Conservation (phyloP, 92 coral and sea anemone genomes). For the Bergia sp. region DNA sequence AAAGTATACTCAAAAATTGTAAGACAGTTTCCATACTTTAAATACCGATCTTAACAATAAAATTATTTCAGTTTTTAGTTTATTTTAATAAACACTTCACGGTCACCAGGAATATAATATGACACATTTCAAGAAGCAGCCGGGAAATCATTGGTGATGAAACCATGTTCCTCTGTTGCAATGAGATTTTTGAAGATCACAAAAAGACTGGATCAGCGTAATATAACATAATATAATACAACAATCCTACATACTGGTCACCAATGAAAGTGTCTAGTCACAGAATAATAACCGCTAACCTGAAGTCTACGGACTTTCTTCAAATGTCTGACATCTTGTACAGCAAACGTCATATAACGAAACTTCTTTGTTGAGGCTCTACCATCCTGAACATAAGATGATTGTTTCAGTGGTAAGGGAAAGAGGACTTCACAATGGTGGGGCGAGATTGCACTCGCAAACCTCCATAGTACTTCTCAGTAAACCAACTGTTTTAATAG, state of each 20-base stretch:
- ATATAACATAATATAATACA: neutral
- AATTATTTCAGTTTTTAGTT: no score
- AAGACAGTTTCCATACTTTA: no score
- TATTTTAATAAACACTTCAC: no score
- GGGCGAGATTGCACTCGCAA: neutral
- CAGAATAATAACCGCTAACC: constrained; percentile 46
- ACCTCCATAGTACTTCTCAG: no score
- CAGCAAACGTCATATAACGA: constrained; percentile 85
- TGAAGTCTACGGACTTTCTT: constrained; percentile 90
- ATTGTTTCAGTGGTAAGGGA: neutral
- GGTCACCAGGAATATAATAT: no score
- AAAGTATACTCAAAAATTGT: no score
- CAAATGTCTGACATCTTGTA: constrained; percentile 85
- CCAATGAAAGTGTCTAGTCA: neutral
- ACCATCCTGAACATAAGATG: constrained; percentile 25
- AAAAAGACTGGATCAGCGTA: neutral
- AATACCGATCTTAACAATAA: no score
- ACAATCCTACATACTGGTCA: neutral
- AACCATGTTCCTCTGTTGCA: neutral
- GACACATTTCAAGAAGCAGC: no score
- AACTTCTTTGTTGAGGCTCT: constrained; percentile 46
- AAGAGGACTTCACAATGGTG: neutral
- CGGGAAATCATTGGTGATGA: no score
- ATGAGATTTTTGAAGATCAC: neutral
- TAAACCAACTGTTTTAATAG: no score